A percentile compares a stretch with the other conserved stretches of the same genome.
These are phyloP conservation scores for Drosophila anomalata DNA, from an alignment of 2,888 invertebrate species.

Conservation along the genomic window DNA sequence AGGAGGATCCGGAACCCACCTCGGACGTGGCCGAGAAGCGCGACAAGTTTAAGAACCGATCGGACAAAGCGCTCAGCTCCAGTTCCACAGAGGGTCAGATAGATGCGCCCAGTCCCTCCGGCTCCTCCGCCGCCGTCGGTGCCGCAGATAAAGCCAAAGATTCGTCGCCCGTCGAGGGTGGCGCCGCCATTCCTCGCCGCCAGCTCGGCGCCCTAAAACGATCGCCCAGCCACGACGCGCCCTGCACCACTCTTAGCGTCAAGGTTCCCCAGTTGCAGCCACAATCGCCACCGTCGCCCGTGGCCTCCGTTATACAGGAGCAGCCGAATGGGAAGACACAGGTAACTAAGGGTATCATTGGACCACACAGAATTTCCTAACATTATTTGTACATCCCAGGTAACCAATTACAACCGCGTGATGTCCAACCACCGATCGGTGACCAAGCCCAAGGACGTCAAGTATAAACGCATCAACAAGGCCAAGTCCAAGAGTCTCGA, in stretches of 20 bases:
- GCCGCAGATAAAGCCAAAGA: slow-evolving; percentile 69
- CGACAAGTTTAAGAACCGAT: slow-evolving; percentile 83
- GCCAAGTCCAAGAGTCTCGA: slow-evolving; percentile 95
- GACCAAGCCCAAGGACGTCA: slow-evolving; percentile 95
- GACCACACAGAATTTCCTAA: not conserved
- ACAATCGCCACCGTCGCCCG: slow-evolving; percentile 25
- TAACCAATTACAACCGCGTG: slow-evolving; percentile 90
- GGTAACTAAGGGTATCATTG: slow-evolving; percentile 7
- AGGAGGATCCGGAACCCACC: slow-evolving; percentile 90
- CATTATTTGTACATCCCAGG: slow-evolving; percentile 3
- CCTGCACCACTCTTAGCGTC: slow-evolving; percentile 73
- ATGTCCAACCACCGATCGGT: slow-evolving; percentile 96
- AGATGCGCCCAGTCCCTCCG: slow-evolving; percentile 40
- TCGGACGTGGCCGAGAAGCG: slow-evolving; percentile 86
- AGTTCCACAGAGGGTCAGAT: slow-evolving; percentile 82
- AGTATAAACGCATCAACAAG: slow-evolving; percentile 95
- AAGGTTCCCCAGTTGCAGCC: slow-evolving; percentile 70
- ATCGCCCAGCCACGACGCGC: slow-evolving; percentile 67
- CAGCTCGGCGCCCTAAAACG: slow-evolving; percentile 65
- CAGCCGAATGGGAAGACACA: slow-evolving; percentile 45
- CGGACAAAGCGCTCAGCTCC: slow-evolving; percentile 82
- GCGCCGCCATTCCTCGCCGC: slow-evolving; percentile 52
- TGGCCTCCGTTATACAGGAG: slow-evolving; percentile 22
- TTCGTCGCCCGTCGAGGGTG: slow-evolving; percentile 32
- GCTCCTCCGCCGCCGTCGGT: slow-evolving; percentile 36